Conservation (phyloP, 1,140 invertebrate species). For the Aleiodes sp. region DNA sequence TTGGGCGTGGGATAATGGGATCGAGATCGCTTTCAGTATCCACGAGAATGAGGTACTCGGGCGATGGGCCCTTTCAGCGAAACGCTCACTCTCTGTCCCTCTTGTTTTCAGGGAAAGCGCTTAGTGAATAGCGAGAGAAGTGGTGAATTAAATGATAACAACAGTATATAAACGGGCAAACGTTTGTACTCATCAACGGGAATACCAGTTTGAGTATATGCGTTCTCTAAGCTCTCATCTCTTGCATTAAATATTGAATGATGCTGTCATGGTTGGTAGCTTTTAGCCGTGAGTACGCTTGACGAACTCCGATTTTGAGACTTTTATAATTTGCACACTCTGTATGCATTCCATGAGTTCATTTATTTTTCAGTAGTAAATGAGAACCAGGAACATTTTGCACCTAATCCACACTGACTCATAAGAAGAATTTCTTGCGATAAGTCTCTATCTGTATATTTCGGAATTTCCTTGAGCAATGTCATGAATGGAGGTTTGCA, state of each 20-base stretch:
- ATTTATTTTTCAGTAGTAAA: too few species aligned
- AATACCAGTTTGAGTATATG: not conserved
- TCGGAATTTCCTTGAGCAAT: too few species aligned
- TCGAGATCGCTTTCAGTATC: conserved; percentile 26
- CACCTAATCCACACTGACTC: too few species aligned
- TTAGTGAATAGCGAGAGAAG: not conserved
- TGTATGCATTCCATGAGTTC: too few species aligned
- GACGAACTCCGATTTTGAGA: conserved; percentile 12
- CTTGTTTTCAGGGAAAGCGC: conserved; percentile 13
- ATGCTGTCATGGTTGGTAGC: conserved; percentile 56
- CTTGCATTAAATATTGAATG: conserved; percentile 54
- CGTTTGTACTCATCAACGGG: conserved; percentile 15
- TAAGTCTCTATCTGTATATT: too few species aligned
- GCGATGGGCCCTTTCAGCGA: not conserved
- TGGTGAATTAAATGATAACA: conserved; percentile 30
- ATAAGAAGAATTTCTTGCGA: too few species aligned
- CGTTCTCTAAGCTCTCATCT: conserved; percentile 44
- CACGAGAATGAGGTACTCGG: not conserved
- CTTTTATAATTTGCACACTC: not conserved
- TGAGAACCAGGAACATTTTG: too few species aligned
- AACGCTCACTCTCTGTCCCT: not conserved
- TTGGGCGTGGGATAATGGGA: conserved; percentile 23
- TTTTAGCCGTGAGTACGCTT: conserved; percentile 50
- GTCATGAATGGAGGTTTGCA: too few species aligned
- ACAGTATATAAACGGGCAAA: not conserved